Evolutionary conservation across 2,888 invertebrate genomes (phyloP).

Genomic region (Kuschelorhynchus macadamiae): DNA sequence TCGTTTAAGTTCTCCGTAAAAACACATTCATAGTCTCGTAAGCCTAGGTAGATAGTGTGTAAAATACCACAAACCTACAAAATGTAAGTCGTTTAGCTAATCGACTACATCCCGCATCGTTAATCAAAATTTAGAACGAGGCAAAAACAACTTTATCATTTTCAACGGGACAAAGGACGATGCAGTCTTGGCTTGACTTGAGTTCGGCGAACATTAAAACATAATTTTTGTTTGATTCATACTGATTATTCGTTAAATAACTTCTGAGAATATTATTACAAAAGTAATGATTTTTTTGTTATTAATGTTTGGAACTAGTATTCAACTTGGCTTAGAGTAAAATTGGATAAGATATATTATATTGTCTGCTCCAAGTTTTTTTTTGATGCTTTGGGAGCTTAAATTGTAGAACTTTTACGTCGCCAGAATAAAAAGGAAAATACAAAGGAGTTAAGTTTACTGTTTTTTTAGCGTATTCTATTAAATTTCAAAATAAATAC

Average conservation of each 20-base stretch:
- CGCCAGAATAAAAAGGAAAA: too few species aligned
- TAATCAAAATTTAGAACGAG: constrained; percentile 59
- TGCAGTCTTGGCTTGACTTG: constrained; percentile 47
- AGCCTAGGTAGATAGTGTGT: constrained; percentile 24
- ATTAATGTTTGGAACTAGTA: too few species aligned
- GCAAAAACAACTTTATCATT: constrained; percentile 64
- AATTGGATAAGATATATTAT: too few species aligned
- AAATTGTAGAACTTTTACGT: too few species aligned
- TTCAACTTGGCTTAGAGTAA: too few species aligned
- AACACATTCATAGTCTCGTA: constrained; percentile 21
- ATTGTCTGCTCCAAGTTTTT: too few species aligned
- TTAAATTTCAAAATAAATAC: too few species aligned
- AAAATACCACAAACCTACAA: constrained; percentile 35
- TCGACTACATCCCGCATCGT: constrained; percentile 54
- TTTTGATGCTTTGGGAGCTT: neutral
- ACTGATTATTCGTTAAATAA: neutral
- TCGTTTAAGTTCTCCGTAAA: too few species aligned
- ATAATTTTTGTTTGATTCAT: constrained; percentile 9
- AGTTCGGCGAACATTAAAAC: constrained; percentile 13
- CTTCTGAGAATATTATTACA: too few species aligned
- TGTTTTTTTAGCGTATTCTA: too few species aligned
- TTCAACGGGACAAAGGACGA: constrained; percentile 58
- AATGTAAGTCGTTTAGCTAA: constrained; percentile 54
- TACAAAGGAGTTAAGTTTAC: too few species aligned
- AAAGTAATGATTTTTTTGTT: too few species aligned